These are phyloP conservation scores for Rhinolophus ferrumequinum DNA, from an alignment of 2,113 vertebrate species.

Conservation along the genomic window DNA sequence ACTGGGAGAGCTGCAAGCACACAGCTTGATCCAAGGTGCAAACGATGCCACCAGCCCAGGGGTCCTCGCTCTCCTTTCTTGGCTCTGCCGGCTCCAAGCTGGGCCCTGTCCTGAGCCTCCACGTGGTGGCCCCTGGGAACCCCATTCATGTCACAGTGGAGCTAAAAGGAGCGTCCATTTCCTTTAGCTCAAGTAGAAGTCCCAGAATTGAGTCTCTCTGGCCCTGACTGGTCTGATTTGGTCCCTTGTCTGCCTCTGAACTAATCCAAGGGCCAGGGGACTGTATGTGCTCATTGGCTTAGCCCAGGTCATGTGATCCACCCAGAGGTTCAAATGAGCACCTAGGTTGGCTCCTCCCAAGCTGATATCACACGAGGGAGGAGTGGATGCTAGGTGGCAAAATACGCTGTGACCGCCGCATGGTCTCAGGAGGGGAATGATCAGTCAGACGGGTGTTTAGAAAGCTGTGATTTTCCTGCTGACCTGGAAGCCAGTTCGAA, in stretches of 20 bases:
- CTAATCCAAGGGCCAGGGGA: not conserved
- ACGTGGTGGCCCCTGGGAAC: not conserved
- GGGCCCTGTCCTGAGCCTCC: not conserved
- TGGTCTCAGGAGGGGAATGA: not conserved
- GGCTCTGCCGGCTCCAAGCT: not conserved
- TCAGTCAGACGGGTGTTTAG: not conserved
- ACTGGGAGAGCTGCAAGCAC: not conserved
- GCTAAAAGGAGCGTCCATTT: not conserved
- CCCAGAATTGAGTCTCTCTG: not conserved
- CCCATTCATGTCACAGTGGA: not conserved
- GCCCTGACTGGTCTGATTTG: not conserved
- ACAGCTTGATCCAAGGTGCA: not conserved
- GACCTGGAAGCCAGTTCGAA: not conserved
- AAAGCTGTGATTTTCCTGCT: not conserved
- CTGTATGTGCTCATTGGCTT: not conserved
- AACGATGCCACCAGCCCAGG: not conserved
- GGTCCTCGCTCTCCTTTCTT: not conserved
- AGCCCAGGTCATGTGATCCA: not conserved
- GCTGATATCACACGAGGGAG: not conserved
- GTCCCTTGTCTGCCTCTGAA: not conserved
- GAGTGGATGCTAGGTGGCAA: not conserved
- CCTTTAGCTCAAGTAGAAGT: not conserved
- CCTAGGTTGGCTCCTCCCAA: not conserved
- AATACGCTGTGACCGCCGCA: slow-evolving; percentile 25
- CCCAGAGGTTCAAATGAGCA: not conserved